Percentiles rank a stretch among this genome's conserved stretches.
Evolutionary conservation across 2,797 vertebrate species (phyloP).

Genomic region (Apogon talboti): DNA sequence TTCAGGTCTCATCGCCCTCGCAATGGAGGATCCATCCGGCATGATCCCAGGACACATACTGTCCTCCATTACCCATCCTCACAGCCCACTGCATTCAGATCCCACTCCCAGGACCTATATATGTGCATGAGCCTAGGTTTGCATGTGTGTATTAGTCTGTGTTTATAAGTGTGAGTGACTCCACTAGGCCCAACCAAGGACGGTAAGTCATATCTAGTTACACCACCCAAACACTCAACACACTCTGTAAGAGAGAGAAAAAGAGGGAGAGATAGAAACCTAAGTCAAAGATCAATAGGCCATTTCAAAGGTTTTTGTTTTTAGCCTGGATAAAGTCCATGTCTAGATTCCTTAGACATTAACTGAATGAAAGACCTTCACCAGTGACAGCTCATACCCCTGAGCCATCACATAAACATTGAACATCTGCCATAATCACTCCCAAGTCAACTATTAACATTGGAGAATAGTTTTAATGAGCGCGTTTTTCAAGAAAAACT

Average conservation of each 20-base stretch:
- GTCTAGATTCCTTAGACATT: constrained; percentile 83
- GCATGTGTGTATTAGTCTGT: constrained; percentile 42
- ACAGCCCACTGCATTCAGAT: constrained; percentile 74
- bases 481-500: constrained; percentile 24
- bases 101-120: constrained; percentile 47
- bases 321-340: constrained; percentile 84
- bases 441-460: constrained; percentile 82
- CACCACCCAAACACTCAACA: constrained; percentile 28
- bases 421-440: constrained; percentile 83
- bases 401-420: constrained; percentile 83
- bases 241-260: background rate
- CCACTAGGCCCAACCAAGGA: constrained; percentile 48
- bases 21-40: constrained; percentile 82
- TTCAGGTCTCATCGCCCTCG: constrained; percentile 84
- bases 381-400: constrained; percentile 71
- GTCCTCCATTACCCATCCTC: constrained; percentile 82
- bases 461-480: constrained; percentile 51
- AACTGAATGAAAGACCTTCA: constrained; percentile 72
- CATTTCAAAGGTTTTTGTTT: constrained; percentile 86
- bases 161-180: constrained; percentile 19
- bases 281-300: constrained; percentile 70
- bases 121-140: constrained; percentile 48
- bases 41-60: constrained; percentile 81
- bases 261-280: constrained; percentile 9
- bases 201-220: constrained; percentile 59